Conservation (phyloP, 2,888 invertebrate species). For the Pheosia tremula region DNA sequence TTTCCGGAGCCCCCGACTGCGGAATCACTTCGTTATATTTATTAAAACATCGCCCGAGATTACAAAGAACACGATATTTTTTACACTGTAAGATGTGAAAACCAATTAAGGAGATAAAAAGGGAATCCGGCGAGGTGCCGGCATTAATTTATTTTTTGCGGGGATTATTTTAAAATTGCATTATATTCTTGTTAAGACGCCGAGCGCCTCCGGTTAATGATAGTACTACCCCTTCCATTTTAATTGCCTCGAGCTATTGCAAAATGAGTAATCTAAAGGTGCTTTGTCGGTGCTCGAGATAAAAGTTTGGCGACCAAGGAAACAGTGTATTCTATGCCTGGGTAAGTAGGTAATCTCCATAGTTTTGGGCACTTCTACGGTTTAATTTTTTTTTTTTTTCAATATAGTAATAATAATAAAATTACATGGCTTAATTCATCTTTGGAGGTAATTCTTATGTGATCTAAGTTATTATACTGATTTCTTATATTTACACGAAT, state of each 20-base stretch:
- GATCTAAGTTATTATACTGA: too few relatives aligned
- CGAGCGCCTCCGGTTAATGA: conserved; percentile 78
- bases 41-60: conserved; percentile 84
- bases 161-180: conserved; percentile 85
- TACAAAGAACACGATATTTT: conserved; percentile 84
- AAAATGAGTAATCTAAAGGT: conserved; percentile 82
- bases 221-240: conserved; percentile 83
- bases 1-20: conserved; percentile 66
- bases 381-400: too few relatives aligned
- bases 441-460: too few relatives aligned
- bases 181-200: conserved; percentile 84
- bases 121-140: conserved; percentile 82
- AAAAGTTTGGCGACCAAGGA: conserved; percentile 69
- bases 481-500: too few relatives aligned
- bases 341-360: conserved; percentile 20
- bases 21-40: conserved; percentile 83
- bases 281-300: conserved; percentile 69
- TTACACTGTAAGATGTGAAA: conserved; percentile 84
- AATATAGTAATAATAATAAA: too few relatives aligned
- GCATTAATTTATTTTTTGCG: conserved; percentile 84
- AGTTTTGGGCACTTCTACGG: neutral
- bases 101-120: conserved; percentile 85
- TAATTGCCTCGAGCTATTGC: conserved; percentile 83
- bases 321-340: conserved; percentile 41
- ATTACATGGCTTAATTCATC: too few relatives aligned